These are phyloP conservation scores for Somateria mollissima DNA, from an alignment of 2,797 vertebrate species.

Conservation along the genomic window DNA sequence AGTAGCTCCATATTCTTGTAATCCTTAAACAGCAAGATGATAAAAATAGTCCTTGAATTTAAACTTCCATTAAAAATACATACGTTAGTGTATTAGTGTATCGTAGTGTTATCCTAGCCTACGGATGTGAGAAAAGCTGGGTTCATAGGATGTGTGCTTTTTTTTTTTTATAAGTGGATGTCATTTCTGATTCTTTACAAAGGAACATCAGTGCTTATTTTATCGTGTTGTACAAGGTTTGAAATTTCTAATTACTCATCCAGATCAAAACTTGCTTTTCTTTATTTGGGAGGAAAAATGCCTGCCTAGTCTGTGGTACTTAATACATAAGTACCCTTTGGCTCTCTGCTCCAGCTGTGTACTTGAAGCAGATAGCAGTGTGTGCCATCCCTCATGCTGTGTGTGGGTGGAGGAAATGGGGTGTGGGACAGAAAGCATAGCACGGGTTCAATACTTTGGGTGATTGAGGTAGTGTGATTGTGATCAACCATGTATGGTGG, in stretches of 20 bases:
- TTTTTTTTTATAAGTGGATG: not conserved
- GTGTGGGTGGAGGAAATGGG: not conserved
- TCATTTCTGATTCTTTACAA: not conserved
- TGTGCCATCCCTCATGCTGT: not conserved
- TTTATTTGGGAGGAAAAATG: not conserved
- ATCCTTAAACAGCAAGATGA: not conserved
- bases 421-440: not conserved
- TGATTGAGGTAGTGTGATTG: not conserved
- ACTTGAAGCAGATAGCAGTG: not conserved
- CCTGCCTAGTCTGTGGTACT: not conserved
- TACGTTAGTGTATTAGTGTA: not conserved
- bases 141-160: not conserved
- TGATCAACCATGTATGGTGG: not conserved
- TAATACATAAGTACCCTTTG: not conserved
- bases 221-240: not conserved
- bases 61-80: not conserved
- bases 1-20: accelerated
- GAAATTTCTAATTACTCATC: not conserved
- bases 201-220: not conserved
- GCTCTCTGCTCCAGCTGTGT: too few species aligned
- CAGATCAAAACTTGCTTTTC: not conserved
- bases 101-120: accelerated
- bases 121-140: not conserved
- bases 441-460: accelerated
- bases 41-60: not conserved